Base-by-base conservation (phyloP, 2,888 invertebrate species). In the Sinotaia quadrata region DNA sequence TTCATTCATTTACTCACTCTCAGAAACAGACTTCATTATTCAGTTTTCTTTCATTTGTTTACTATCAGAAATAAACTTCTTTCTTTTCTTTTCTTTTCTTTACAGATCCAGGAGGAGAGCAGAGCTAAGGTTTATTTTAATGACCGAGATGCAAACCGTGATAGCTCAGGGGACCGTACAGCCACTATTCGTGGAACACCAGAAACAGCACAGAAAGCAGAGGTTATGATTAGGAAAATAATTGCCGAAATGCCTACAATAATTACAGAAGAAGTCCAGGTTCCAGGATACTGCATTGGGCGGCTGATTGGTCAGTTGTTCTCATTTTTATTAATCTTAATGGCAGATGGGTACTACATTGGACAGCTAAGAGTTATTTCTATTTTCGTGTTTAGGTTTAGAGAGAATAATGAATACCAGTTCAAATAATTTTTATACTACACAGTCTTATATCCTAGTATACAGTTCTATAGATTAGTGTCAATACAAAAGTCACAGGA, bases 171-270 rank as follows among this genome's bases (percentile, higher is more conserved):
- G 29, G 47, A 62, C 5, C 89, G 93, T 75, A 90, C 92, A 10
- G 94, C 94, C 81, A 88, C 92, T 15, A 93, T 97, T 72, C 89
- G 91, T 63, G 96, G 96, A 0, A 89, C 90, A 0, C 88, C 89
- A 0, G 92, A 93, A 70, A 90, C 91, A 52, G 92, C 93, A 0
- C 91, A 92, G 74, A 88, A 92, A 27, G 96, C 96, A 0, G 93
- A 94, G 81, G 71, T 83, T 27, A 80, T 93, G 80, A 91, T 96
- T 10, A 90, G 92, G 12, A 92, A 93, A 74, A 91, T 92, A 1
- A 91, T 92, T 62, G 88, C 90, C 0, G 92, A 92, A 78, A 92
- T 94, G 79, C 93, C 94, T 0, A 85, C 91, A 0, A 90, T 93
- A 37, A 90, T 92, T 37, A 91, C 91, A n/a, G 91, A 92, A 62